Base-by-base conservation (phyloP, 2,113 vertebrate species). In the Cyanocitta stelleri region DNA sequence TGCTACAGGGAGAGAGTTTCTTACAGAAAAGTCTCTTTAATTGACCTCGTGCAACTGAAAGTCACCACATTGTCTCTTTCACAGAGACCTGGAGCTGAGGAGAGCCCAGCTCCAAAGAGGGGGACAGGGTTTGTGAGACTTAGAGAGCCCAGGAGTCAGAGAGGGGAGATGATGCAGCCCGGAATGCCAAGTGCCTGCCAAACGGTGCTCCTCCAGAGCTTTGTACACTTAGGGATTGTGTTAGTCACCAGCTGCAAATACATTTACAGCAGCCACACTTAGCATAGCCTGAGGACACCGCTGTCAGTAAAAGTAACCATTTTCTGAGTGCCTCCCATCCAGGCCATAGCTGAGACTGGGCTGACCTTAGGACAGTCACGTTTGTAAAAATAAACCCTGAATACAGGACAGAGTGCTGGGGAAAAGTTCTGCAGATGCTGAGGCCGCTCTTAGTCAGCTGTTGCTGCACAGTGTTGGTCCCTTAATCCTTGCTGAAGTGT, bases 311-410 rank as follows among this genome's bases (percentile, higher is more conserved):
- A 61, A 80, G 20, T 11, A 43, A 81, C 41, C 71, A 11, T 95
- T 95, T 85, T 76, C 96, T 89, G 95, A 96, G 87, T 54, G 48
- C 74, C 90, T 78, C 83, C 89, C 69, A 68, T 69, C 66, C 85
- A 82, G 89, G 90, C 95, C 93, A 27, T 72, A 54, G 90, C 96
- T 96, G 95, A 87, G 86, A 27, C 75, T 58, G 69, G 84, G 37
- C 90, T 98, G 97, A 95, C 95, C 96, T 97, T 91, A 97, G 96
- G 72, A 44, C 77, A 85, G 68, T 85, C 72, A 43, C 54, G 62
- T 52, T 44, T 93, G 82, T 96, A 96, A 97, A 97, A 97, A 97
- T 96, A 98, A 97, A 96, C 66, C 55, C 87, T 76, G 85, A 96
- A 37, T 87, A 35, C 85, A 89, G 87, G 84, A 78, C 75, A 67